Evolutionary conservation across 2,797 vertebrate species (phyloP).

Genomic region (Eremophila alpestris): DNA sequence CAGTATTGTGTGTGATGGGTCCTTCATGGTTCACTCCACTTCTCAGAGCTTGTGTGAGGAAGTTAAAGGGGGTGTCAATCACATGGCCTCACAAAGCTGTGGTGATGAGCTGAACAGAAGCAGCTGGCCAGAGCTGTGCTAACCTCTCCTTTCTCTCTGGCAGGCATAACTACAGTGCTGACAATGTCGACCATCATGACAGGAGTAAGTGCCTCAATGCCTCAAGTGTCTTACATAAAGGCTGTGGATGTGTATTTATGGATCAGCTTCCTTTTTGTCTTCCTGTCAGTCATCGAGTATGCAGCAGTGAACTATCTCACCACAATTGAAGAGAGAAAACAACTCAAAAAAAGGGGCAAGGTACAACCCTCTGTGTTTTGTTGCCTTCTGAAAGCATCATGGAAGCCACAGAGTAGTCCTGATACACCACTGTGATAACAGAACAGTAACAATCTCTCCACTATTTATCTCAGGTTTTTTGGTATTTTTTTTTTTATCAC

Average conservation of each 20-base stretch:
- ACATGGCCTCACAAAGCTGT: neutral
- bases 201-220: constrained; percentile 89
- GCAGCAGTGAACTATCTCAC: constrained; percentile 93
- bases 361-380: constrained; percentile 65
- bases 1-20: neutral
- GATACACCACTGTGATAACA: neutral
- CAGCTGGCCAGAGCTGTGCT: neutral
- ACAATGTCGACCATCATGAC: constrained; percentile 94
- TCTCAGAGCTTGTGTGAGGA: neutral
- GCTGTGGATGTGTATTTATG: constrained; percentile 91
- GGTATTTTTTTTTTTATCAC: neutral
- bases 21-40: neutral
- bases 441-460: neutral
- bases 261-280: constrained; percentile 92
- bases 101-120: neutral
- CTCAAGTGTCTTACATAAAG: constrained; percentile 93
- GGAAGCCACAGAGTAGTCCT: neutral
- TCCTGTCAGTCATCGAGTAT: constrained; percentile 90
- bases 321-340: constrained; percentile 86
- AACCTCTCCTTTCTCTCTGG: neutral
- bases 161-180: constrained; percentile 91
- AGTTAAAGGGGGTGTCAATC: neutral
- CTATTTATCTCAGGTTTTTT: neutral
- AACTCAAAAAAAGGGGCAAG: constrained; percentile 81
- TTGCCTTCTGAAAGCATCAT: neutral